Evolutionary conservation across 1,140 invertebrate species (phyloP), one percentile per base, ranked within the genome.

Genomic region (Drosophila repleta): DNA sequence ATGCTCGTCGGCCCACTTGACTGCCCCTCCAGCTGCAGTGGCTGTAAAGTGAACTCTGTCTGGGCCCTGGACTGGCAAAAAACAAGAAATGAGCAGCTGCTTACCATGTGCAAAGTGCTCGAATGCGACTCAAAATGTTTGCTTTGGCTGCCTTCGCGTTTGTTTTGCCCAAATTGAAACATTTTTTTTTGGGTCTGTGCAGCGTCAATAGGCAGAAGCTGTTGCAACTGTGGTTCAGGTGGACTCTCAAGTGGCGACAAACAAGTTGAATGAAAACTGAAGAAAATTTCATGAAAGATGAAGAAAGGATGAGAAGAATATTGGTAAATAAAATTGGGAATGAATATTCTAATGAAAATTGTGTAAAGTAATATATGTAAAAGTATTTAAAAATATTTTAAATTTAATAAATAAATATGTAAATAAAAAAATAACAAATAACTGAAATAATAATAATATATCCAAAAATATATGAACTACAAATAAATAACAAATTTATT

Each of bases 111-210:
- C 58, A 6, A 71, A 71, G 61, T 57, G 52, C 45, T 51, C 35
- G 35, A 64, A 56, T 55, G 35, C 67, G 17, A 64, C 62, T 45
- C 46, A 18, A 51, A 66, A 58, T 72, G 53, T 72, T 72, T 72
- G 39, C 15, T 37, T 58, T 60, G 46, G 53, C 63, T 53, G 55
- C 55, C 13, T 66, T 46, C 37, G 20, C 29, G 41, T 58, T 49
- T 58, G 43, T 35, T 32, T 65, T 65, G 41, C 18, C 55, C 29
- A 46, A 58, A 46, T 46, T 60, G 57, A 46, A 45, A 60, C 26
- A 26, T 60, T 57, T 65, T 52, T 41, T 39, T 10, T 8, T 43
- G 17, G 3, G 11, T n/a, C 39, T 7, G 29, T 32, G 26, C 41
- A 10, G 13, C 7, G 56, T 37, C 52, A 43, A 18, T 32, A 26